Evolutionary conservation across 2,113 vertebrate genomes (phyloP), one percentile per base, ranked within the genome.

Genomic region (Regulus satrapa): DNA sequence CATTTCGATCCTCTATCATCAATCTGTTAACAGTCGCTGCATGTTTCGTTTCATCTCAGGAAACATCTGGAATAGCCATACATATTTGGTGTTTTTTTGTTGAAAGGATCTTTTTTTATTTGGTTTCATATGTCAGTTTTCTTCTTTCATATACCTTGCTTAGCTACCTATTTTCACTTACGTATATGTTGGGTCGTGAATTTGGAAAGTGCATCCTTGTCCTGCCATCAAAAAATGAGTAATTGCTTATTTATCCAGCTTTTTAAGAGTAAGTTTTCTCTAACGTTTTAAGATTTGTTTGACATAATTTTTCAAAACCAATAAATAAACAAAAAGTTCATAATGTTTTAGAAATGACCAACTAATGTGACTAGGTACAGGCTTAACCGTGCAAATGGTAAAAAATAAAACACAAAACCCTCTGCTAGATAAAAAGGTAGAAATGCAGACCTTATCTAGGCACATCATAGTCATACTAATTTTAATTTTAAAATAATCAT

Each of bases 41-140:
- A 92, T 96, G 78, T 94, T 95, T 97, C 95, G 92, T 97, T 98
- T 97, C 94, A 97, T 97, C 94, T 96, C 20, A 63, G 92, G 94
- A 75, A 96, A 93, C 88, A 97, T 97, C 97, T 97, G 97, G 94
- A 97, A 96, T 85, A 97, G 79, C 78, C 81, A 77, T 94, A 80
- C 51, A n/a, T 85, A 83, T 94, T 88, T 85, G 80, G 89, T 93
- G 80, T 20, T 83, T 88, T 91, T 97, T 97, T 84, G 56, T 89
- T 95, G 95, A 96, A 94, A 97, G 78, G 49, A 84, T 95, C 61
- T 91, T 93, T 93, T 92, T 95, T 85, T 43, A 92, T 97, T 93
- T 89, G 88, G 78, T 95, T 85, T 97, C 74, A 15, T 61, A 81
- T 95, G 81, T 82, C 62, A 92, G 97, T 95, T 95, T 95, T 95